Conservation (phyloP, 1,140 invertebrate genomes). For the Hormaphis cornu region DNA sequence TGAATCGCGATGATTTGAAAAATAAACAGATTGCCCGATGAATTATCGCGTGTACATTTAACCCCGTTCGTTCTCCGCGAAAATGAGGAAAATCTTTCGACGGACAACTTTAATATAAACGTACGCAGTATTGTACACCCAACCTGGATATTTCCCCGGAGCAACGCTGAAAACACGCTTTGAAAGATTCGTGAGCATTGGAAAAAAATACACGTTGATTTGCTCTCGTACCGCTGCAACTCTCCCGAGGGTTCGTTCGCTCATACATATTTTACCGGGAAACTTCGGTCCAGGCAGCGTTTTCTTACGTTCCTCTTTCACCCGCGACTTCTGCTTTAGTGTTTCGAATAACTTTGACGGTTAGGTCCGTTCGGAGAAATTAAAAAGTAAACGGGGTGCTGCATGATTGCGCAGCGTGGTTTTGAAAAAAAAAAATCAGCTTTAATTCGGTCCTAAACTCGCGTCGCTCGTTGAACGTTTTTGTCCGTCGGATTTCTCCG, state of each 20-base stretch:
- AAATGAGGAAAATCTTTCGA: constrained; percentile 16
- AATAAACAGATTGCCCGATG: no score
- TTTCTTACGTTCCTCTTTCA: neutral
- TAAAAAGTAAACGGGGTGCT: neutral
- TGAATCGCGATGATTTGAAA: no score
- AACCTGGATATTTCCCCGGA: constrained; percentile 27
- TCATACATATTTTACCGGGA: constrained; percentile 22
- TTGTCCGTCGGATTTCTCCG: no score
- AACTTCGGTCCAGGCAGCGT: constrained; percentile 10
- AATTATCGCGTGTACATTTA: no score
- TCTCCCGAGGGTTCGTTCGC: neutral
- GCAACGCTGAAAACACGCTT: constrained; percentile 14
- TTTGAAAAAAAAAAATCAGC: no score
- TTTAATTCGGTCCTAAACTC: no score
- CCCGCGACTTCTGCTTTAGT: no score
- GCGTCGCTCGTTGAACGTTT: no score
- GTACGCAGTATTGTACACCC: neutral
- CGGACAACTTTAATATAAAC: constrained; percentile 19
- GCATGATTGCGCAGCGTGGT: no score
- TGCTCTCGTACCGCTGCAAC: neutral
- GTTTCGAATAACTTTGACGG: neutral
- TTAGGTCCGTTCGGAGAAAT: neutral
- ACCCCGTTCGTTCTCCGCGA: no score
- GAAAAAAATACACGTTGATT: constrained; percentile 13
- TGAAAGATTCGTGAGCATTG: constrained; percentile 26